These are phyloP conservation scores for Hoplostethus atlanticus DNA, from an alignment of 2,797 vertebrate species.

Conservation along the genomic window DNA sequence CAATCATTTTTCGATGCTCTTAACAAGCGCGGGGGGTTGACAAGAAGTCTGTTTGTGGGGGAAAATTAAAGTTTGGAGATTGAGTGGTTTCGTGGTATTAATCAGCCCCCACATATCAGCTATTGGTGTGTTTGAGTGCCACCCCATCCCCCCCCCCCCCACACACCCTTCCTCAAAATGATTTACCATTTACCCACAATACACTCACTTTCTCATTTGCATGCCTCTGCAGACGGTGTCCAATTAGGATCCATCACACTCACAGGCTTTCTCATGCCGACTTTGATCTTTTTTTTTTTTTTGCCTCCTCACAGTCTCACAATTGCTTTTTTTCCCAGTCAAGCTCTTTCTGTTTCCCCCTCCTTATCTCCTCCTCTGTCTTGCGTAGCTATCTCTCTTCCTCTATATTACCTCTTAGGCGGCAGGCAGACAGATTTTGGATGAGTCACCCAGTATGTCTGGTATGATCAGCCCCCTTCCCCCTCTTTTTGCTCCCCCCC, in stretches of 20 bases:
- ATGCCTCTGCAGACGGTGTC: constrained; percentile 71
- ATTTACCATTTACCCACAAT: constrained; percentile 76
- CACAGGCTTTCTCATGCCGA: constrained; percentile 51
- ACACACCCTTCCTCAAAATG: constrained; percentile 9
- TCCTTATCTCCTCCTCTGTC: constrained; percentile 45
- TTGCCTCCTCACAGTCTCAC: constrained; percentile 48
- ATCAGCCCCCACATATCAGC: constrained; percentile 48
- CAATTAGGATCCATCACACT: constrained; percentile 78
- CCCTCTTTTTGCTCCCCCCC: constrained; percentile 2
- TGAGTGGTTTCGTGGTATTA: constrained; percentile 70
- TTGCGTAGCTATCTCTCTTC: constrained; percentile 54
- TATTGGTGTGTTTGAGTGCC: constrained; percentile 17
- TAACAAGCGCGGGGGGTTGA: constrained; percentile 41
- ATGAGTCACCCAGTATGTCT: constrained; percentile 74
- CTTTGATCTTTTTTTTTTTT: constrained; percentile 64
- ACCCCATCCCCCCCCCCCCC: constrained; percentile 18
- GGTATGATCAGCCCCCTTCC: constrained; percentile 63
- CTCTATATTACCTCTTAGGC: constrained; percentile 67
- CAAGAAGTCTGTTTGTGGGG: constrained; percentile 61
- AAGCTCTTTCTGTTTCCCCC: constrained; percentile 60
- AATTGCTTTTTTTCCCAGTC: constrained; percentile 26
- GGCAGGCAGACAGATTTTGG: constrained; percentile 68
- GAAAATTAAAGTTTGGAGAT: constrained; percentile 71
- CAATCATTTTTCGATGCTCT: constrained; percentile 62
- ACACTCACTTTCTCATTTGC: constrained; percentile 74